Percentiles rank a stretch among this genome's conserved stretches.
phyloP scores from a whole-genome alignment of 1,140 invertebrate genomes.

The Drosophila suzukii region DNA sequence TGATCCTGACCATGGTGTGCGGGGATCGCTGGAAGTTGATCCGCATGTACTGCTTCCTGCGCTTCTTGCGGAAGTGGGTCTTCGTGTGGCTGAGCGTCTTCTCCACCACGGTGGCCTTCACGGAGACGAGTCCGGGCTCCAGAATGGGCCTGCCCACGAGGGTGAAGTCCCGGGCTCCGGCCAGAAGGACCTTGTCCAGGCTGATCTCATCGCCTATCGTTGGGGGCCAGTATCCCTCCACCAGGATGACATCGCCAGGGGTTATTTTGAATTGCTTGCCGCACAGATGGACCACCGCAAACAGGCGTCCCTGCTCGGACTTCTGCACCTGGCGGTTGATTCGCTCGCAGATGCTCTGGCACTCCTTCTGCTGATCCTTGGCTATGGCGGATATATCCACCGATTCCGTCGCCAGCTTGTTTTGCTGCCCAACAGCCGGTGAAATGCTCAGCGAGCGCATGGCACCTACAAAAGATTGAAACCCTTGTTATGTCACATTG shows the following conservation, averaged over 20 bases:
- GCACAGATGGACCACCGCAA: slow-evolving; percentile 93
- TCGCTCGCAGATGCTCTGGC: slow-evolving; percentile 85
- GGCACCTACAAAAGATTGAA: slow-evolving; percentile 39
- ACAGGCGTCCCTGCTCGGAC: slow-evolving; percentile 89
- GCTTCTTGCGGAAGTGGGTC: slow-evolving; percentile 90
- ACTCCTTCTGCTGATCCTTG: slow-evolving; percentile 64
- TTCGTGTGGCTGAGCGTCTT: slow-evolving; percentile 94
- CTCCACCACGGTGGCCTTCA: slow-evolving; percentile 95
- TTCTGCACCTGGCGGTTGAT: slow-evolving; percentile 87
- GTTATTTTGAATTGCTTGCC: slow-evolving; percentile 96
- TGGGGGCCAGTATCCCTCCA: slow-evolving; percentile 94
- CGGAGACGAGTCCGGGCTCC: slow-evolving; percentile 89
- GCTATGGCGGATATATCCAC: slow-evolving; percentile 41
- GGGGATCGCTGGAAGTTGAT: slow-evolving; percentile 90
- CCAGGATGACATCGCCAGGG: slow-evolving; percentile 92
- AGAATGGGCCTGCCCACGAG: slow-evolving; percentile 93
- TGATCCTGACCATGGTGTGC: slow-evolving; percentile 91
- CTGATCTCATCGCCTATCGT: slow-evolving; percentile 92
- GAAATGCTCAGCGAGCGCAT: slow-evolving; percentile 69
- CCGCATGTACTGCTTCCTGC: slow-evolving; percentile 91
- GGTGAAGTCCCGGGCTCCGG: slow-evolving; percentile 94
- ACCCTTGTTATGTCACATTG: slow-evolving; percentile 63
- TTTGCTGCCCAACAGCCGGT: slow-evolving; percentile 61
- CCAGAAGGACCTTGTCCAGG: slow-evolving; percentile 94
- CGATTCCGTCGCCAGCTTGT: slow-evolving; percentile 33